A percentile compares a stretch with the other conserved stretches of the same genome.
phyloP scores from a whole-genome alignment of 2,888 invertebrate genomes.

The Cremastobaeus sp. region DNA sequence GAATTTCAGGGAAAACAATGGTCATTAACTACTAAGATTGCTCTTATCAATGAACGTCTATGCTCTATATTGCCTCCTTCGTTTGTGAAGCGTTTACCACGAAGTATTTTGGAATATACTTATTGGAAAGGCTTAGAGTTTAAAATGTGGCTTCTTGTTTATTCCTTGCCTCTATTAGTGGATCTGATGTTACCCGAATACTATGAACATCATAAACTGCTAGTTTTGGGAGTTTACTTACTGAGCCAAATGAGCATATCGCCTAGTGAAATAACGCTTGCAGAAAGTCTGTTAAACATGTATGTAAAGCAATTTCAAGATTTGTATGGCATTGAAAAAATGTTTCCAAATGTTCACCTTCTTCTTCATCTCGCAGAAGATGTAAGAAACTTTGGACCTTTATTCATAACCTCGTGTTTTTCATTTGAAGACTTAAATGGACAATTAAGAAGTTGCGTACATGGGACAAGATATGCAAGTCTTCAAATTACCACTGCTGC shows the following conservation, averaged over 20 bases:
- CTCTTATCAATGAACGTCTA: conserved; percentile 42
- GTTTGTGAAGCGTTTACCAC: conserved; percentile 49
- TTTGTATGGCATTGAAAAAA: conserved; percentile 56
- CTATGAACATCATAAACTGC: conserved; percentile 58
- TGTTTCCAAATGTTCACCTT: conserved; percentile 57
- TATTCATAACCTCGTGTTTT: not conserved
- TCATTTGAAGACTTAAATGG: not conserved
- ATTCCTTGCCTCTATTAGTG: conserved; percentile 58
- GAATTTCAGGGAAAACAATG: not conserved
- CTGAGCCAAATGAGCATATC: conserved; percentile 52
- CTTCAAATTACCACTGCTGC: not conserved
- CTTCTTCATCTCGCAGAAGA: conserved; percentile 44
- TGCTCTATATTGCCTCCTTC: conserved; percentile 47
- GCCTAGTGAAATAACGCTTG: conserved; percentile 8
- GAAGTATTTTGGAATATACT: conserved; percentile 42
- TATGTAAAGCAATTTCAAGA: conserved; percentile 54
- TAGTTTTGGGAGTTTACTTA: conserved; percentile 54
- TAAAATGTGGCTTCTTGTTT: conserved; percentile 55
- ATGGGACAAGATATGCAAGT: not conserved
- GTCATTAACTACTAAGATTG: conserved; percentile 2
- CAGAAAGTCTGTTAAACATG: conserved; percentile 14
- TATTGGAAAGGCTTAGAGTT: conserved; percentile 63
- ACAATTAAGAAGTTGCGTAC: not conserved
- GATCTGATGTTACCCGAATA: conserved; percentile 52
- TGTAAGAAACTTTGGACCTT: not conserved